phyloP scores from a whole-genome alignment of 1,140 invertebrate species.

The Penaeus japonicus region DNA sequence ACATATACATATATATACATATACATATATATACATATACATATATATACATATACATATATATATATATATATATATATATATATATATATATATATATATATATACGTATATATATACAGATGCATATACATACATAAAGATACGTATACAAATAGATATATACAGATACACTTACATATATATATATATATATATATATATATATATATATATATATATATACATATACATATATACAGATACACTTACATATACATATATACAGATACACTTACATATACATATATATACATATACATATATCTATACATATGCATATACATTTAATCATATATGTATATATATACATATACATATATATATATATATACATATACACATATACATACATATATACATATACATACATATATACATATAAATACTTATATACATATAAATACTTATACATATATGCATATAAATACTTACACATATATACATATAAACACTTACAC shows the following conservation, averaged over 20 bases:
- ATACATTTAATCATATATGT: no score
- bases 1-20: background rate
- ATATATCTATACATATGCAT: no score
- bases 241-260: background rate
- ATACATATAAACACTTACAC: background rate
- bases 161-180: background rate
- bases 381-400: no score
- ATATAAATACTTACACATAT: background rate
- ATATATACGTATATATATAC: background rate
- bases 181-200: background rate
- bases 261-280: no score
- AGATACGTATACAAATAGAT: background rate
- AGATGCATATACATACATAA: background rate
- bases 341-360: no score
- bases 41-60: conserved; percentile 8
- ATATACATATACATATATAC: background rate
- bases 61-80: background rate
- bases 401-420: no score
- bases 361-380: no score
- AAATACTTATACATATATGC: no score
- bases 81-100: background rate
- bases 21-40: conserved; percentile 4
- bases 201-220: background rate
- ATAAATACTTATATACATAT: no score
- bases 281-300: no score